Evolutionary conservation across 2,797 vertebrate species (phyloP).

Genomic region (Sylvia borin): DNA sequence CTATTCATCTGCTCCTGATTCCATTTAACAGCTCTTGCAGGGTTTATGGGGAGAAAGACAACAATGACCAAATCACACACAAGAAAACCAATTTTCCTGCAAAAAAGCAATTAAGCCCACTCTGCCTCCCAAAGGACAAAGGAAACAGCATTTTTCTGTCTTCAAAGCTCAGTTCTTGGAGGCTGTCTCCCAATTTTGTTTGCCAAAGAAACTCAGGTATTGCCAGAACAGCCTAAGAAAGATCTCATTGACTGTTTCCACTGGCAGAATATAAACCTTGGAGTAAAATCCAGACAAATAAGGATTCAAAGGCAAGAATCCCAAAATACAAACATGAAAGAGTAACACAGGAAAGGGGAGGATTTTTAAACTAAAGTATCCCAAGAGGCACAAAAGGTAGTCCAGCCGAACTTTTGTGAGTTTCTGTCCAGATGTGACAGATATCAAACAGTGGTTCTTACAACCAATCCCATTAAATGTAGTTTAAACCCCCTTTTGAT

Average conservation of each 20-base stretch:
- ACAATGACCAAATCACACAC: too few species aligned
- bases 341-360: not conserved
- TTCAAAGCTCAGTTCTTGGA: not conserved
- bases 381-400: not conserved
- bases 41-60: not conserved
- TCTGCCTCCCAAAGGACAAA: not conserved
- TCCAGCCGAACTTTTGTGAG: not conserved
- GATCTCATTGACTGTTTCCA: not conserved
- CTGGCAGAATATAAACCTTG: not conserved
- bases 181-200: not conserved
- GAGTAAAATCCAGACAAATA: not conserved
- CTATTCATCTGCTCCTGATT: not conserved
- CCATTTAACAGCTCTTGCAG: not conserved
- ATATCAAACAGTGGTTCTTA: not conserved
- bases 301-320: not conserved
- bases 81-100: fast-evolving
- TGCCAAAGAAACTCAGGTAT: not conserved
- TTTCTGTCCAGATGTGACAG: not conserved
- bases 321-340: not conserved
- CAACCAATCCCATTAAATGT: not conserved
- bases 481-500: not conserved
- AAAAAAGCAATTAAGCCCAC: not conserved
- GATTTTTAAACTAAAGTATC: not conserved
- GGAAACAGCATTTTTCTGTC: not conserved
- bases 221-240: not conserved